Evolutionary conservation across 2,797 vertebrate species (phyloP), one percentile per base, ranked within the genome.

Genomic region (Cynodonichthys magdalenae): DNA sequence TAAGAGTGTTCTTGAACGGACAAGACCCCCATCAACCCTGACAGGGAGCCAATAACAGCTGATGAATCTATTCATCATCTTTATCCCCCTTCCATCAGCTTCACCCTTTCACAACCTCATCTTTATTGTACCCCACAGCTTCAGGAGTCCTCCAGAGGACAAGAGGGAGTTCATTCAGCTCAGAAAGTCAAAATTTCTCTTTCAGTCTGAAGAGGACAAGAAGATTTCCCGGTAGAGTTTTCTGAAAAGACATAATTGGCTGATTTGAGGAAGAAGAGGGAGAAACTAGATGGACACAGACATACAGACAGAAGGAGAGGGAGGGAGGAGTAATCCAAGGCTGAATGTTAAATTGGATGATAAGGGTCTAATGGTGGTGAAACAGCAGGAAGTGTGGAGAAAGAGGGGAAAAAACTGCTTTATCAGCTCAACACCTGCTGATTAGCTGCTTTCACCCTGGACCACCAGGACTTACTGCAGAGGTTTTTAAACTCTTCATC

Each of bases 281-380:
- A 63, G 70, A 63, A 41, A 61, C 19, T 15, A 39, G 47, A 63
- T 58, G 67, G 55, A 74, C 73, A 63, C 41, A 29, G 56, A 66
- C 47, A 44, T 53, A 58, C 59, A 75, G 52, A 68, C 47, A 56
- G 61, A 72, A 41, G 66, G 47, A 63, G 19, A 42, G 45, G 17
- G 46, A 19, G 50, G n/a, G 60, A 68, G 68, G 75, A 65, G 75
- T 53, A 64, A 82, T 76, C 74, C 29, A 56, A 59, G 71, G 52
- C 41, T 72, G 58, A 76, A 69, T 77, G 58, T 50, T 51, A 72
- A 77, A 74, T 69, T 67, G 71, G 66, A 75, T 53, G 71, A 75
- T 71, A 63, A 53, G 56, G 59, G 58, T 80, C 19, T 77, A 81
- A 77, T 81, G 72, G 71, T 76, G 69, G 70, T 54, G 53, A 75